A percentile compares a stretch with the other conserved stretches of the same genome.
Evolutionary conservation across 1,140 invertebrate genomes (phyloP).

Genomic region (Drosophila kurseongensis): DNA sequence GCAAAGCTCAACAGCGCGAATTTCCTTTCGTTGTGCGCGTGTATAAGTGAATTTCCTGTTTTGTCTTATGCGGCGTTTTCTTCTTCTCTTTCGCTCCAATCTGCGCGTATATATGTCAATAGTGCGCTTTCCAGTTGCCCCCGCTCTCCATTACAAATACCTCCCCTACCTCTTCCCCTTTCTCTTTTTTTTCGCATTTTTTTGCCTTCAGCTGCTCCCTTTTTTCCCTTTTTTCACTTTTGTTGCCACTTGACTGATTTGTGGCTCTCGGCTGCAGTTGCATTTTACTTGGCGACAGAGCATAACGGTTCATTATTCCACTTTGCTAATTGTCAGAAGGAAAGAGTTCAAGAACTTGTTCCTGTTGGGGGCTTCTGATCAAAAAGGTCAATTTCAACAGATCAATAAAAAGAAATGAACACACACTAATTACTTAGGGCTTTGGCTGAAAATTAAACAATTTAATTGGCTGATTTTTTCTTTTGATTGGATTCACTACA

Average conservation of each 20-base stretch:
- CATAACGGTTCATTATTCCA: slow-evolving; percentile 39
- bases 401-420: slow-evolving; percentile 29
- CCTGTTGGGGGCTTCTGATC: slow-evolving; percentile 18
- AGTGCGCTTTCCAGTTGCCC: slow-evolving; percentile 83
- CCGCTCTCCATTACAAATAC: slow-evolving; percentile 4
- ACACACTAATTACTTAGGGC: slow-evolving; percentile 25
- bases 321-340: slow-evolving; percentile 34
- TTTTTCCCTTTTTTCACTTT: slow-evolving; percentile 37
- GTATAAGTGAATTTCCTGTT: slow-evolving; percentile 79
- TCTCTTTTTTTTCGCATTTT: slow-evolving; percentile 29
- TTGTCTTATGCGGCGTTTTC: slow-evolving; percentile 78
- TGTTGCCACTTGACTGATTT: slow-evolving; percentile 79
- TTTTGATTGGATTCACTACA: slow-evolving; percentile 11
- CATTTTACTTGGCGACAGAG: slow-evolving; percentile 48
- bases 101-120: slow-evolving; percentile 84
- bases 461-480: slow-evolving; percentile 28
- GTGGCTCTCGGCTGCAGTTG: slow-evolving; percentile 60
- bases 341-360: slow-evolving; percentile 15
- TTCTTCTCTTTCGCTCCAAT: slow-evolving; percentile 33
- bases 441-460: neutral
- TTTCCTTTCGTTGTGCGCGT: slow-evolving; percentile 53
- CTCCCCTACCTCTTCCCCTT: slow-evolving; percentile 20
- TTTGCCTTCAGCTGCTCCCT: slow-evolving; percentile 61
- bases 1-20: slow-evolving; percentile 79
- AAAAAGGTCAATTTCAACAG: slow-evolving; percentile 38